These are phyloP conservation scores for Drosophila chauvacae DNA, from an alignment of 1,140 invertebrate species.

Conservation along the genomic window DNA sequence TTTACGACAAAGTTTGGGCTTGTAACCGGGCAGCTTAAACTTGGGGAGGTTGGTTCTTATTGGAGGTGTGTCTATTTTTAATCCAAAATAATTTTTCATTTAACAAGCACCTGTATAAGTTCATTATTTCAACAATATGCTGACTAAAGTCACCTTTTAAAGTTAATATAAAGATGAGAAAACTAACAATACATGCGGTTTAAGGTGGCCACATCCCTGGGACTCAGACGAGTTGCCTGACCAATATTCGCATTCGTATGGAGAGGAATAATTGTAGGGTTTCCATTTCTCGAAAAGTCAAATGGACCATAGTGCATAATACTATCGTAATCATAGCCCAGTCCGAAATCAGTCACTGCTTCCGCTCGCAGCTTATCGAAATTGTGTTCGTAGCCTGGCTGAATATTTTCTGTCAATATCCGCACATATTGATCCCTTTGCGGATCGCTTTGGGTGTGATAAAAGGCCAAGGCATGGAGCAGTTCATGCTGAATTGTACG, in stretches of 20 bases:
- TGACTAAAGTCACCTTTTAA: not conserved
- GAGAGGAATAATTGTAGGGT: conserved; percentile 87
- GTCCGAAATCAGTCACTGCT: conserved; percentile 80
- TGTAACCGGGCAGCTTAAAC: not conserved
- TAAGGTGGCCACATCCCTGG: conserved; percentile 85
- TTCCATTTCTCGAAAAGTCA: conserved; percentile 89
- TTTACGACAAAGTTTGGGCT: not conserved
- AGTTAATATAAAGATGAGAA: not conserved
- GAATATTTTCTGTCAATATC: conserved; percentile 88
- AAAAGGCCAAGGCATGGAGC: conserved; percentile 88
- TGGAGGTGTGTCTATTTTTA: no score
- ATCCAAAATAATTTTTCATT: not conserved
- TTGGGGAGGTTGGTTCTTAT: not conserved
- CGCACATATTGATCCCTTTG: conserved; percentile 88
- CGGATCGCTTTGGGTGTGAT: conserved; percentile 89
- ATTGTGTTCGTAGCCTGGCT: conserved; percentile 85
- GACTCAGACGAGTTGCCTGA: conserved; percentile 85
- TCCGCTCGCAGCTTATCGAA: conserved; percentile 85
- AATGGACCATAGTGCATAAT: conserved; percentile 89
- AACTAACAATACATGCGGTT: conserved; percentile 84
- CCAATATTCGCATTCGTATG: conserved; percentile 79
- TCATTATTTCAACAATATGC: no score
- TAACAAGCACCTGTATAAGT: no score
- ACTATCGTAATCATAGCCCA: conserved; percentile 87
- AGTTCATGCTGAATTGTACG: conserved; percentile 88